Evolutionary conservation across 2,797 vertebrate genomes (phyloP).

Genomic region (Moxostoma hubbsi): DNA sequence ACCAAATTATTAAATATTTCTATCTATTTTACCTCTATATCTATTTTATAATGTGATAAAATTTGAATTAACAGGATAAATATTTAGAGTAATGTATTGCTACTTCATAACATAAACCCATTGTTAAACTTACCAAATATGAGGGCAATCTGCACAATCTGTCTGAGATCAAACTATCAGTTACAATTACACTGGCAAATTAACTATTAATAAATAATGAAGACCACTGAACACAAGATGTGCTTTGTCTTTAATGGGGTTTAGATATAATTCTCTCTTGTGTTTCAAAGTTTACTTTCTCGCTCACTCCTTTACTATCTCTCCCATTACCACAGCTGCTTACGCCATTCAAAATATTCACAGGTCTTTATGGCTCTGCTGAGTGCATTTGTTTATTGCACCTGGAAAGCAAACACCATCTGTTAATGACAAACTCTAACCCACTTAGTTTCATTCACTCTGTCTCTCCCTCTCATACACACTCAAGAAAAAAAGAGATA

Average conservation of each 20-base stretch:
- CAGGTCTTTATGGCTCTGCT: slow-evolving; percentile 61
- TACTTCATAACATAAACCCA: slow-evolving; percentile 11
- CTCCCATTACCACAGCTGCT: slow-evolving; percentile 32
- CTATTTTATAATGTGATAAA: not conserved
- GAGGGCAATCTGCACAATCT: slow-evolving; percentile 25
- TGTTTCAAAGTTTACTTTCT: slow-evolving; percentile 36
- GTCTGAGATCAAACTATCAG: slow-evolving; percentile 18
- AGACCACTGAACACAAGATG: slow-evolving; percentile 29
- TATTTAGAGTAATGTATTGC: not conserved
- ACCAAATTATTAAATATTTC: not conserved
- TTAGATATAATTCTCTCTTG: slow-evolving; percentile 30
- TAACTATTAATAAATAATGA: slow-evolving; percentile 44
- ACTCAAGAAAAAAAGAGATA: not conserved
- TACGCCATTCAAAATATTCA: slow-evolving; percentile 48
- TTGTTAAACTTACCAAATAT: slow-evolving; percentile 26
- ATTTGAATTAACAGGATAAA: not conserved
- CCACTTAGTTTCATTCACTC: slow-evolving; percentile 62
- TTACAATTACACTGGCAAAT: slow-evolving; percentile 42
- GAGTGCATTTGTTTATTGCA: slow-evolving; percentile 69
- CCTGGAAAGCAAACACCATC: slow-evolving; percentile 70
- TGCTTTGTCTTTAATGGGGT: slow-evolving; percentile 40
- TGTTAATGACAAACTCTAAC: slow-evolving; percentile 71
- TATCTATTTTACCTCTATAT: not conserved
- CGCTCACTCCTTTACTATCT: slow-evolving; percentile 9
- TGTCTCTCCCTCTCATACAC: slow-evolving; percentile 17